Evolutionary conservation across 2,888 invertebrate species (phyloP), one percentile per base, ranked within the genome.

Genomic region (Baronia brevicornis): DNA sequence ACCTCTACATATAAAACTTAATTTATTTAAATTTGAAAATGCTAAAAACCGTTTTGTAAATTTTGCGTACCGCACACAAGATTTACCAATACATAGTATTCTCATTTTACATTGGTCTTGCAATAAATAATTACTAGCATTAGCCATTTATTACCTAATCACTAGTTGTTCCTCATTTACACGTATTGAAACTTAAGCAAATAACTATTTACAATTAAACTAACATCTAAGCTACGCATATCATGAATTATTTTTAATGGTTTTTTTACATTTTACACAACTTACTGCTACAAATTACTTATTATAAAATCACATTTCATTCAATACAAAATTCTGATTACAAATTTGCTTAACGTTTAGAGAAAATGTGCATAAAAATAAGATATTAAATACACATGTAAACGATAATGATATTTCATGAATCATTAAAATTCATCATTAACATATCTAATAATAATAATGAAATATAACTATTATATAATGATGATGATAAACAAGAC

Each of bases 131-230:
- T 13, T 14, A 14, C 26, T 18, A 15, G n/a, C 8, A 12, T 27
- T 5, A 18, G 9, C 6, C 13, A 8, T n/a, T 27, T 8, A 4
- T 25, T 35, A 35, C 74, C 78, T 79, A 79, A 14, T n/a, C 25
- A 9, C 75, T 80, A 80, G 57, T 80, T 80, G 80, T 69, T 80
- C 80, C 80, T 77, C 80, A 65, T 73, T 73, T 73, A 77, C 70
- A 71, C 61, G 60, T 63, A 54, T 49, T 28, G 34, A 36, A 39
- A 7, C 29, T n/a, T n/a, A n/a, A n/a, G 28, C 40, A 39, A 36
- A 29, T 14, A 26, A 35, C 22, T 41, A 33, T 42, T 42, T 48
- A 48, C 35, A 48, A 23, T n/a, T n/a, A n/a, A n/a, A n/a, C n/a
- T 49, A 30, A 40, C 39, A 40, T 41, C 24, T 24, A 25, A 28